Percentiles rank a stretch among this genome's conserved stretches.
Evolutionary conservation across 2,113 vertebrate species (phyloP).

Genomic region (Pseudopipra pipra): DNA sequence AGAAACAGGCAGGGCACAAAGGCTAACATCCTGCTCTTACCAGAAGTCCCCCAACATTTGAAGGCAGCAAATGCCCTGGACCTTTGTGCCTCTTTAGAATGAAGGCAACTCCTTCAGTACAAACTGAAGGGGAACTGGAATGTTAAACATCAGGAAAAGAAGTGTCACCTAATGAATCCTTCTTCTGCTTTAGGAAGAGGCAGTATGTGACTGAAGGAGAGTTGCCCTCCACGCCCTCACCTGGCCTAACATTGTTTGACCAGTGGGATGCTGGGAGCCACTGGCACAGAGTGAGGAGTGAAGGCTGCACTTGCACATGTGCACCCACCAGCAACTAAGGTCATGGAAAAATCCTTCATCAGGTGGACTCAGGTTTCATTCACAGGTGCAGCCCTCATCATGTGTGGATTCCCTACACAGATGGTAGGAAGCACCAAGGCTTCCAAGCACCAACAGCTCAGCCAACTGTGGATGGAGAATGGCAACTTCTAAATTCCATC

Average conservation of each 20-base stretch:
- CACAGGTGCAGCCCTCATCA: background rate
- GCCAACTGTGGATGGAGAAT: constrained; percentile 32
- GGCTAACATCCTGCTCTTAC: background rate
- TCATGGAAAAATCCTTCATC: background rate
- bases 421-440: constrained; percentile 24
- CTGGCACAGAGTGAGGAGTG: background rate
- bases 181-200: background rate
- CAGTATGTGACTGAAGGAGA: background rate
- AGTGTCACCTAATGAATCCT: background rate
- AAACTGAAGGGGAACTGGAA: background rate
- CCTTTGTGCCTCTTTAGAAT: background rate
- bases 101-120: background rate
- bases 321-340: background rate
- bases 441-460: constrained; percentile 53
- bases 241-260: background rate
- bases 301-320: accelerated
- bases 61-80: background rate
- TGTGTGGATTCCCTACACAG: constrained; percentile 15
- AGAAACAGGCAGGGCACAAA: constrained; percentile 20
- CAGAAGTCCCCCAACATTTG: background rate
- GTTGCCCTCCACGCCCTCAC: background rate
- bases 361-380: background rate
- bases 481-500: constrained; percentile 42
- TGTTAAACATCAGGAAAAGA: background rate
- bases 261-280: background rate